Evolutionary conservation across 2,888 invertebrate species (phyloP).

Genomic region (Temnothorax rugatulus): DNA sequence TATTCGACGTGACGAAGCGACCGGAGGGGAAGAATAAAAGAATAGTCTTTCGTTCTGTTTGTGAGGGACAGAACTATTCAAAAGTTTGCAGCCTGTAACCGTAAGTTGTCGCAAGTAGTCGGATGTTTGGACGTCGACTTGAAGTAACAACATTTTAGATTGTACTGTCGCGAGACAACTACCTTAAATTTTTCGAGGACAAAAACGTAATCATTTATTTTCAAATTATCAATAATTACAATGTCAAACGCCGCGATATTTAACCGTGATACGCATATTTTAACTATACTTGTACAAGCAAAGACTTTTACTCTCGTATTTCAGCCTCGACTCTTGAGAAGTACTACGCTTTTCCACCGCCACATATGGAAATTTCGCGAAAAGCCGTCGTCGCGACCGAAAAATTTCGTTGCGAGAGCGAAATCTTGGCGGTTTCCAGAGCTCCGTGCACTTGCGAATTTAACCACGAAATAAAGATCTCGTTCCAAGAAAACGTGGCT

Average conservation of each 20-base stretch:
- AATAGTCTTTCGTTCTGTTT: too few relatives aligned
- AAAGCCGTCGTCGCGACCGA: constrained; percentile 30
- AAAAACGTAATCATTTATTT: not conserved
- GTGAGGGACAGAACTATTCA: too few relatives aligned
- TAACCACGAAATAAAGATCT: constrained; percentile 44
- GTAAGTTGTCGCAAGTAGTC: too few relatives aligned
- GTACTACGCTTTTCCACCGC: not conserved
- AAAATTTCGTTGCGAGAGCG: constrained; percentile 37
- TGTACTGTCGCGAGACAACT: too few relatives aligned
- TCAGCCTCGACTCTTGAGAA: constrained; percentile 4
- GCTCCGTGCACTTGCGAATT: constrained; percentile 28
- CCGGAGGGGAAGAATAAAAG: too few relatives aligned
- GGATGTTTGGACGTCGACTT: too few relatives aligned
- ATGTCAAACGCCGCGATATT: not conserved
- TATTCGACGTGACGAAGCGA: too few relatives aligned
- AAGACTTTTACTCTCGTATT: constrained; percentile 22
- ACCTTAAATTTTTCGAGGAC: not conserved
- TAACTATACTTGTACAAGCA: constrained; percentile 26
- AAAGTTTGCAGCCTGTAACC: too few relatives aligned
- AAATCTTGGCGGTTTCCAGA: constrained; percentile 27
- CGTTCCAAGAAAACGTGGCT: constrained; percentile 20
- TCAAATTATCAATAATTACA: not conserved
- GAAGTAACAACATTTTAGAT: too few relatives aligned
- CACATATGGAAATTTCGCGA: constrained; percentile 37
- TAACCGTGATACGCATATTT: constrained; percentile 6